Base-by-base conservation (phyloP, 2,888 invertebrate species). In the Brachyopa scutellaris region DNA sequence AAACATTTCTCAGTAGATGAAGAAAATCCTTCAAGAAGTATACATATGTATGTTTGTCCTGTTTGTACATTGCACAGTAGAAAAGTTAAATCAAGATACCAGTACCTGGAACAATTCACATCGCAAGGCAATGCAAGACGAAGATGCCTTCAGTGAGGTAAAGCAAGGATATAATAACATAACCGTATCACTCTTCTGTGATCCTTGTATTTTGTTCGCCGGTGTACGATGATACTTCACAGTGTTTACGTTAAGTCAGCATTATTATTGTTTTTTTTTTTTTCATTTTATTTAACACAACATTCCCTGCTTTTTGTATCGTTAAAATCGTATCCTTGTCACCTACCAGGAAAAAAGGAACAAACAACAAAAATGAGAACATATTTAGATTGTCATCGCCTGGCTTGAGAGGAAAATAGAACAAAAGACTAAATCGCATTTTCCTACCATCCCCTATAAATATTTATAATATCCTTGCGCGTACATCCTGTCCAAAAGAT, bases 151-250 rank as follows among this genome's bases (percentile, higher is more conserved):
- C n/a, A 55, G 40, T 45, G 38, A 29, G 33, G 23, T 33, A 33
- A 29, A 47, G 15, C 49, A 62, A 15, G 55, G 62, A 77, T 77
- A 62, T 55, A 70, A 77, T 57, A 69, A 64, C 70, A 64, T 70
- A 33, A 61, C 47, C 53, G 61, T 62, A 62, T 55, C 53, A 62
- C 55, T 77, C 31, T 42, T 45, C 61, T 55, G 31, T 47, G 62
- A 77, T 51, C 53, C 53, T 19, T 36, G 67, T 45, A 55, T 59
- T 33, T 13, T 51, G 40, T 53, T 53, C 26, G n/a, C n/a, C 38
- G 23, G 15, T 36, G 33, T 51, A 49, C 45, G 17, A 33, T 23
- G 62, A 26, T 47, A 49, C 47, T 40, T 53, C 15, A 40, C 5
- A 49, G 45, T 2, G 66, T 33, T 53, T 69, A 61, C 69, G 53